Conservation (phyloP, 2,113 vertebrate species). For the Eublepharis macularius region DNA sequence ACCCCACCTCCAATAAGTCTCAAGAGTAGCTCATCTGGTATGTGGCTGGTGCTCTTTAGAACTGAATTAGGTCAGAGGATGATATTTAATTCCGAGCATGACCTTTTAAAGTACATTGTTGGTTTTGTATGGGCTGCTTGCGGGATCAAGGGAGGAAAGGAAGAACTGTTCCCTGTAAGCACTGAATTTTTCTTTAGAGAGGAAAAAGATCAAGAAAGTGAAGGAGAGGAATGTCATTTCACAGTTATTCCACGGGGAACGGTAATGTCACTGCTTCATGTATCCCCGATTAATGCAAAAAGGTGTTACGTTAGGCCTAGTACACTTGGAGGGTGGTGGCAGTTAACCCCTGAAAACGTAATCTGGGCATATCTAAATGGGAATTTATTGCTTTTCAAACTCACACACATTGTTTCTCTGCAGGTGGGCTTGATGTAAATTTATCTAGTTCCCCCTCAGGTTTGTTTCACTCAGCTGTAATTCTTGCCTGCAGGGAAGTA, state of each 20-base stretch:
- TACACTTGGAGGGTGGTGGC: rapidly evolving
- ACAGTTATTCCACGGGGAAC: background rate
- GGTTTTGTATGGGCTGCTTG: conserved; percentile 1
- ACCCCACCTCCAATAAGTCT: background rate
- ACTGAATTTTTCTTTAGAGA: background rate
- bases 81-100: background rate
- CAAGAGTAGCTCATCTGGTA: rapidly evolving
- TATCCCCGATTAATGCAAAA: rapidly evolving
- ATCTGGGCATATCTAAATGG: background rate
- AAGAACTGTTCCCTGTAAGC: rapidly evolving
- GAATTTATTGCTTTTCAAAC: background rate
- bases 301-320: background rate
- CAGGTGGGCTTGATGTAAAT: background rate
- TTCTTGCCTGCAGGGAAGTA: background rate
- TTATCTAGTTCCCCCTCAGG: background rate
- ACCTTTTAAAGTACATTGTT: conserved; percentile 30
- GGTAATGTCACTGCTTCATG: background rate
- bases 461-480: background rate
- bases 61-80: conserved; percentile 1
- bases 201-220: background rate
- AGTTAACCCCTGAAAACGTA: rapidly evolving
- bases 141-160: background rate
- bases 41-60: background rate
- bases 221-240: background rate
- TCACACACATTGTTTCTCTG: background rate